A percentile compares a stretch with the other conserved stretches of the same genome.
Conservation (phyloP, 2,888 invertebrate species). For the Agapostemon virescens region DNA sequence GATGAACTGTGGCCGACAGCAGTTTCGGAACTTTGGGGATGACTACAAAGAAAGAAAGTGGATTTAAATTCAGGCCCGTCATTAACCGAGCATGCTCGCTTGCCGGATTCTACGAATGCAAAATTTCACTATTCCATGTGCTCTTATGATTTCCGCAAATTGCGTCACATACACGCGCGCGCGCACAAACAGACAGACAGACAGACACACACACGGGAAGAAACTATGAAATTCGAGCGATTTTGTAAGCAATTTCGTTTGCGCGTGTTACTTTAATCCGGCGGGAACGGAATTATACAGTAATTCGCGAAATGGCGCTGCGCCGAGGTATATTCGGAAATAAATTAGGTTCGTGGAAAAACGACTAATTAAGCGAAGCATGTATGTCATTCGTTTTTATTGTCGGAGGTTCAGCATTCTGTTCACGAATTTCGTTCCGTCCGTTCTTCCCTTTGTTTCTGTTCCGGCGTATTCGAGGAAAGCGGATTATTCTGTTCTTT, state of each 20-base stretch:
- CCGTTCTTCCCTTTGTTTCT: neutral
- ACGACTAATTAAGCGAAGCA: neutral
- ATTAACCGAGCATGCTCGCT: neutral
- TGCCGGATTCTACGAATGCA: neutral
- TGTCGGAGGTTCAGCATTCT: neutral
- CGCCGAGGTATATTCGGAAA: neutral
- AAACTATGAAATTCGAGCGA: neutral
- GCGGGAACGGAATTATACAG: neutral
- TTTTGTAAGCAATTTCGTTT: conserved; percentile 5
- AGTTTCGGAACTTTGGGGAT: conserved; percentile 23
- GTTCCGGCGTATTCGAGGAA: neutral
- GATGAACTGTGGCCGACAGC: conserved; percentile 47
- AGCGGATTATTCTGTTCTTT: conserved; percentile 1
- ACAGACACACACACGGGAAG: neutral
- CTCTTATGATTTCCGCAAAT: neutral
- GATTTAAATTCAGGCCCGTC: conserved; percentile 31
- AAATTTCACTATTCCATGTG: conserved; percentile 7
- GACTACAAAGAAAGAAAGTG: conserved; percentile 25
- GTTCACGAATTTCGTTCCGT: neutral
- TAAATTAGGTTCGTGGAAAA: neutral
- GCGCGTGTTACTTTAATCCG: neutral
- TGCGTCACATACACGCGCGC: too few relatives aligned
- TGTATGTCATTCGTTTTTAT: neutral
- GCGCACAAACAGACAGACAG: too few relatives aligned
- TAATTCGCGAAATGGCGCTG: neutral